Conservation (phyloP, 1,140 invertebrate species). For the Caenorhabditis briggsae region DNA sequence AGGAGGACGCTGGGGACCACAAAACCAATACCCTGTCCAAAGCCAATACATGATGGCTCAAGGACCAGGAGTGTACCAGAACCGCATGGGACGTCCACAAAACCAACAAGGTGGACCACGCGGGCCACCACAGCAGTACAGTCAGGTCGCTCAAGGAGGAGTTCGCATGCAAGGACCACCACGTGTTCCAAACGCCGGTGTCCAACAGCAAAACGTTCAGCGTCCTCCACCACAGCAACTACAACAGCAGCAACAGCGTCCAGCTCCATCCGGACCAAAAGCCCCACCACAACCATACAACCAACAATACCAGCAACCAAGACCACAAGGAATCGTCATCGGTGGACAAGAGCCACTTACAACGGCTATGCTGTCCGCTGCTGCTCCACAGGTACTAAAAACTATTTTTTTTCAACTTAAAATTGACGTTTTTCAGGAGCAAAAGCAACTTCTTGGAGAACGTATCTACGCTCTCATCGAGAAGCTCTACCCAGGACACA, state of each 20-base stretch:
- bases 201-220: conserved; percentile 21
- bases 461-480: conserved; percentile 95
- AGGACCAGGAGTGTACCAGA: conserved; percentile 42
- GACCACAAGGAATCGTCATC: conserved; percentile 73
- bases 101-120: conserved; percentile 61
- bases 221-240: conserved; percentile 31
- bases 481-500: conserved; percentile 84
- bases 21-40: conserved; percentile 43
- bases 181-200: conserved; percentile 52
- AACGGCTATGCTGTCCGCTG: conserved; percentile 93
- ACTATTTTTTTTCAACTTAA: not conserved
- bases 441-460: conserved; percentile 99
- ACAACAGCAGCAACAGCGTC: conserved; percentile 7
- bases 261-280: conserved; percentile 35
- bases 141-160: conserved; percentile 61
- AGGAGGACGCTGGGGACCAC: conserved; percentile 10
- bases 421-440: conserved; percentile 81
- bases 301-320: conserved; percentile 32
- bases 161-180: conserved; percentile 57
- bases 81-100: conserved; percentile 59
- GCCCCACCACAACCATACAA: conserved; percentile 26
- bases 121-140: conserved; percentile 67
- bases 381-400: conserved; percentile 83
- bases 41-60: conserved; percentile 51
- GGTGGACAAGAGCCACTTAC: conserved; percentile 94